Percentiles rank a stretch among this genome's conserved stretches.
Conservation (phyloP, 2,797 vertebrate genomes). For the Mareca penelope region DNA sequence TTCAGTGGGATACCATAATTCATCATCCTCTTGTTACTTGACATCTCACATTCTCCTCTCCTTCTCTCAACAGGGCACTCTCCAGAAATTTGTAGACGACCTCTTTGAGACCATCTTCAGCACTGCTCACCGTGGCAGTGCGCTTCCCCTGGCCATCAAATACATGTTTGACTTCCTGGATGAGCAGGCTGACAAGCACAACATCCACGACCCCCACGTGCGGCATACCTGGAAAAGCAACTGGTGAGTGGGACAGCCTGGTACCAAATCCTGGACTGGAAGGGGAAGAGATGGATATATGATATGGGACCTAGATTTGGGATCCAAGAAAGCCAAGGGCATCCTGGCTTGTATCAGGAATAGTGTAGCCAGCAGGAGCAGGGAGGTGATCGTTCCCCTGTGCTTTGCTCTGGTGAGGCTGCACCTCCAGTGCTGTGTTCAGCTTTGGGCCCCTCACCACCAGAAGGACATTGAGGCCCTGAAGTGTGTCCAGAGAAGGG, state of each 20-base stretch:
- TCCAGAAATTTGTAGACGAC: constrained; percentile 98
- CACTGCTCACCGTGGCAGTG: constrained; percentile 95
- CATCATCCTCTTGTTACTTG: fast-evolving
- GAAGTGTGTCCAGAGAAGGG: too few species aligned
- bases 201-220: constrained; percentile 95
- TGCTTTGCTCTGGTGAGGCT: too few species aligned
- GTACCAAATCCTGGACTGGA: background rate
- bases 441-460: too few species aligned
- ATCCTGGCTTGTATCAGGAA: too few species aligned
- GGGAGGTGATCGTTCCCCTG: too few species aligned
- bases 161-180: constrained; percentile 99
- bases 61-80: constrained; percentile 84
- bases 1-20: background rate
- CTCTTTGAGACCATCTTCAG: constrained; percentile 99
- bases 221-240: constrained; percentile 99
- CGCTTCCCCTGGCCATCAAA: constrained; percentile 96
- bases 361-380: too few species aligned
- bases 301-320: background rate
- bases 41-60: background rate
- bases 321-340: too few species aligned
- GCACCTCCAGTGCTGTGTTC: too few species aligned
- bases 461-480: too few species aligned
- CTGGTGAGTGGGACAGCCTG: constrained; percentile 84
- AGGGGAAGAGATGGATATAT: fast-evolving
- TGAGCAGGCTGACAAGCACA: constrained; percentile 96